These are phyloP conservation scores for Coenonympha glycerion DNA, from an alignment of 2,888 invertebrate species.

Conservation along the genomic window DNA sequence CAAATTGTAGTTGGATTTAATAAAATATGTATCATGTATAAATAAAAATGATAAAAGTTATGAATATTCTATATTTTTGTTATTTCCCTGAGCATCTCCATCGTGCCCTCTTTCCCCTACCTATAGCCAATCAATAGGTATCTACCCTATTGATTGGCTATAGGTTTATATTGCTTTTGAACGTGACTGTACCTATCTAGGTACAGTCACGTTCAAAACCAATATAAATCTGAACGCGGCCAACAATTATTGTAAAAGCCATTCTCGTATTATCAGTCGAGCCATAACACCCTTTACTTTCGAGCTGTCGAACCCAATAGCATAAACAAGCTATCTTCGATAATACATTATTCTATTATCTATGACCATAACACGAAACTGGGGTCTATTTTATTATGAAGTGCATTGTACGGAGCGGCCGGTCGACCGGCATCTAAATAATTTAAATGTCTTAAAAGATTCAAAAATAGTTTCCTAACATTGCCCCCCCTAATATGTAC, in stretches of 20 bases:
- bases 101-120: too few species aligned
- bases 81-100: too few species aligned
- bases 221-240: constrained; percentile 36
- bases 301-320: constrained; percentile 63
- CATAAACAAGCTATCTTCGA: constrained; percentile 69
- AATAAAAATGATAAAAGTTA: too few species aligned
- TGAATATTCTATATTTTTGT: too few species aligned
- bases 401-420: constrained; percentile 69
- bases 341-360: constrained; percentile 72
- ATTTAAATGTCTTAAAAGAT: constrained; percentile 77
- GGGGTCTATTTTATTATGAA: constrained; percentile 75
- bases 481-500: constrained; percentile 75
- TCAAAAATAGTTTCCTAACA: constrained; percentile 77
- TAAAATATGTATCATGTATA: too few species aligned
- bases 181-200: too few species aligned
- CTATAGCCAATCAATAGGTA: too few species aligned
- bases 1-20: too few species aligned
- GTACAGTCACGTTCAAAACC: constrained; percentile 21
- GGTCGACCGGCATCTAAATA: constrained; percentile 72
- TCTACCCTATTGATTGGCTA: too few species aligned
- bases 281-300: constrained; percentile 69
- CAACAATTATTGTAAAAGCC: constrained; percentile 54
- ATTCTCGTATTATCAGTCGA: constrained; percentile 49
- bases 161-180: too few species aligned
- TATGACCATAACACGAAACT: constrained; percentile 67